Base-by-base conservation (phyloP, 2,888 invertebrate genomes). In the Leptinotarsa haldemani region DNA sequence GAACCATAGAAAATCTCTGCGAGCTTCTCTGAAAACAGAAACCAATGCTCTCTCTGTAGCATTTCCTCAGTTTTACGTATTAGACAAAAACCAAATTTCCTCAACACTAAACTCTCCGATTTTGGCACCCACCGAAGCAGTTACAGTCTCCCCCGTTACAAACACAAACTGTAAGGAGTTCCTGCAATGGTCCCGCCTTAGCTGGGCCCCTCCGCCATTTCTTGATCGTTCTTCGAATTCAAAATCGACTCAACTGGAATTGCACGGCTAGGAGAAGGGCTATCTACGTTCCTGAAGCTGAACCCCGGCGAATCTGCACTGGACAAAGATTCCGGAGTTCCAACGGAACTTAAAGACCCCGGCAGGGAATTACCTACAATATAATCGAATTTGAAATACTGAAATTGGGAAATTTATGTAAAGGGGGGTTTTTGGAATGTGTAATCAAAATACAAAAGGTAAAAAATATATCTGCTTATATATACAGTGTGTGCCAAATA, bases 301-400 rank as follows among this genome's bases (percentile, higher is more conserved):
- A 90, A 90, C 20, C 90, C 88, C 12, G 91, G 91, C 3, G 91
- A 91, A 84, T 90, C 91, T 1, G 89, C 90, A 80, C 91, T 91
- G 22, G 91, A 91, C 61, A 91, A 83, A 25, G 91, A 91, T 83
- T 91, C 91, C 1, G 91, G 91, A 2, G 91, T 91, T 50, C 91
- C 91, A 4, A 89, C 89, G 1, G 90, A 90, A 82, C 90, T 90
- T 65, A 90, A 85, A 2, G 90, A 90, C 65, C 90, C 90, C 71
- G 90, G 89, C 70, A 89, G 83, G 13, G 90, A 74, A 16, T 65
- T 69, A 40, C 73, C 74, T 40, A 40, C 40, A 40, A 40, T 40
- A 2, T 40, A 40, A 9, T 9, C 0, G 9, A 40, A 40, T 71
- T 74, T 68, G 16, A 78, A 46, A n/a, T 47, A 69, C 50, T 52